These are phyloP conservation scores for Hexactinellida sp. DNA, from an alignment of 37 sponge, comb jelly and placozoan genomes.

Conservation along the genomic window DNA sequence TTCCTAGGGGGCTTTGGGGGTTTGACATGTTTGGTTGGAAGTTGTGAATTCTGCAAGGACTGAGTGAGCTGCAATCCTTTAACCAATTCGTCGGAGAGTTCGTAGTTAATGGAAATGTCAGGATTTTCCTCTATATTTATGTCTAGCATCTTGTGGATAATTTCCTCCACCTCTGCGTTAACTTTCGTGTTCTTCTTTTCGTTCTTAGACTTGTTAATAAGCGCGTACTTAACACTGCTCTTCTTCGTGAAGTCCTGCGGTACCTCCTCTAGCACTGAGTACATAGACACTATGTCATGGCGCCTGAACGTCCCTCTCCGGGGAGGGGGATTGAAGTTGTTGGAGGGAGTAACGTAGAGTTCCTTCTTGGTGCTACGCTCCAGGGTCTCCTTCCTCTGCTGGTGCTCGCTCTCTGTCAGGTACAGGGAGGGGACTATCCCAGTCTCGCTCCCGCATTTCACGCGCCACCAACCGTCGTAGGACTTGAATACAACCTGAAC, in stretches of 20 bases:
- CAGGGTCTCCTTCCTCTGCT: constrained; percentile 5
- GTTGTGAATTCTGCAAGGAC: not conserved
- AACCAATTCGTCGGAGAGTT: not conserved
- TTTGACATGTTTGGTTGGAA: not conserved
- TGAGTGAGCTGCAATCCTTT: not conserved
- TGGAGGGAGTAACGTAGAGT: constrained; percentile 15
- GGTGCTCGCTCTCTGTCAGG: not conserved
- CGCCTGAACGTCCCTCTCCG: not conserved
- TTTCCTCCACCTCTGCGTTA: not conserved
- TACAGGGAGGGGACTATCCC: not conserved
- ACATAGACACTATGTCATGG: not conserved
- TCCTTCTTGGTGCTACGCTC: not conserved
- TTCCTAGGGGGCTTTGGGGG: not conserved
- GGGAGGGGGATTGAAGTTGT: not conserved
- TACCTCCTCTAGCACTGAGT: not conserved
- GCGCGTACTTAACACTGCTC: constrained; percentile 6
- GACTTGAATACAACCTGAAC: constrained; percentile 37
- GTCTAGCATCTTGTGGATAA: constrained; percentile 3
- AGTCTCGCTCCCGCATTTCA: constrained; percentile 26
- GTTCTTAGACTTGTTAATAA: not conserved
- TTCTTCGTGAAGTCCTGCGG: not conserved
- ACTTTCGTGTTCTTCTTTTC: not conserved
- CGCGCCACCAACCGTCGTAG: constrained; percentile 82
- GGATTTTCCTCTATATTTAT: not conserved
- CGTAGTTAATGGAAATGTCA: not conserved